phyloP scores from a whole-genome alignment of 2,797 vertebrate species.

The Darevskia mixta region DNA sequence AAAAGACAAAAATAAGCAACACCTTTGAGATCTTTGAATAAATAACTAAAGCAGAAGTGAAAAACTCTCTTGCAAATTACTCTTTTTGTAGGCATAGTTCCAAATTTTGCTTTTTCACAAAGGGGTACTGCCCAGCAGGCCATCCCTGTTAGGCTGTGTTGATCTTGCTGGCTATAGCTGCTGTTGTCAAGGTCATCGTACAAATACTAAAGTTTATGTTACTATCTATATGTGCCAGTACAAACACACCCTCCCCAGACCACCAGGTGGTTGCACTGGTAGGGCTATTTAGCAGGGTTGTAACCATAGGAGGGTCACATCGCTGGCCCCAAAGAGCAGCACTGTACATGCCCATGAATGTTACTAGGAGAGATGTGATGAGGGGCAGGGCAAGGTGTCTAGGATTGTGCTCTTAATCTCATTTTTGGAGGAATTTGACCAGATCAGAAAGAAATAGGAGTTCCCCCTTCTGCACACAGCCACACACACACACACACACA shows the following conservation, averaged over 20 bases:
- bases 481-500: neutral
- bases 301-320: neutral
- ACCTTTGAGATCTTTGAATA: neutral
- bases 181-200: neutral
- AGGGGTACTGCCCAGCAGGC: neutral
- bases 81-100: neutral
- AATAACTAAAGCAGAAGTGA: neutral
- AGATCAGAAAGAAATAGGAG: constrained; percentile 2
- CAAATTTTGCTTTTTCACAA: neutral
- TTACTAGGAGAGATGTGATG: neutral
- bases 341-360: neutral
- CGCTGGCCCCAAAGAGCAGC: neutral
- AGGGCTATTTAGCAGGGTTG: neutral
- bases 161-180: neutral
- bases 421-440: neutral
- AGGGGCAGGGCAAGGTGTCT: neutral
- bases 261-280: neutral
- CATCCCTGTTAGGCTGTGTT: neutral
- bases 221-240: neutral
- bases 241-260: too few species aligned
- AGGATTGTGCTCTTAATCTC: neutral
- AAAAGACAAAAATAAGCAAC: neutral
- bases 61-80: neutral
- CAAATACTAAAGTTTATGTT: neutral
- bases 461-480: neutral